Conservation (phyloP, 1,140 invertebrate species). For the Metopolophium dirhodum region DNA sequence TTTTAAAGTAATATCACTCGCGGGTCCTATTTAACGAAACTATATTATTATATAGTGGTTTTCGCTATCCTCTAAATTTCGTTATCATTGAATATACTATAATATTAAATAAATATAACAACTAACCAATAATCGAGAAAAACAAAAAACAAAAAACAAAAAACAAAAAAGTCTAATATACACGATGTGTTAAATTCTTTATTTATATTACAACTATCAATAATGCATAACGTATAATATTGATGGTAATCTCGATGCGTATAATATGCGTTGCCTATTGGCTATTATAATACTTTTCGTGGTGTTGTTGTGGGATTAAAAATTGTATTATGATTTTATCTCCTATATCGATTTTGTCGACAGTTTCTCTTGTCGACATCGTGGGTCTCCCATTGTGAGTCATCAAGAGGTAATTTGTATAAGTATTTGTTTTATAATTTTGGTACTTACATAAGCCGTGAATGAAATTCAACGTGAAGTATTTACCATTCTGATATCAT, state of each 20-base stretch:
- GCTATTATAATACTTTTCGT: not conserved
- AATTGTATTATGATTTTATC: not conserved
- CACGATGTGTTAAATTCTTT: not conserved
- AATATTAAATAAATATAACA: not conserved
- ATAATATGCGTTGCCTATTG: not conserved
- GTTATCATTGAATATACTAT: not conserved
- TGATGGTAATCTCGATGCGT: not conserved
- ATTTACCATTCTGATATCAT: not conserved
- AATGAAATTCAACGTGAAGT: not conserved
- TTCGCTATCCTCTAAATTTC: not conserved
- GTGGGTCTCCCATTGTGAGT: not conserved
- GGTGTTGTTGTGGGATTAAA: not conserved
- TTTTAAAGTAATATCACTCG: constrained; percentile 9
- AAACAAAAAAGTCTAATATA: not conserved
- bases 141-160: too few relatives aligned
- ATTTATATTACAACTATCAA: not conserved
- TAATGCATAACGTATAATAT: not conserved
- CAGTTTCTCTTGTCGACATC: not conserved
- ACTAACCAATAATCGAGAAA: not conserved
- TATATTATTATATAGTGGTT: not conserved
- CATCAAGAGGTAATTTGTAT: not conserved
- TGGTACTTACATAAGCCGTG: not conserved
- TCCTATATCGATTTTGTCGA: not conserved
- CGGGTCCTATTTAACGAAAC: not conserved
- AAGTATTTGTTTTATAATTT: not conserved